Evolutionary conservation across 2,888 invertebrate genomes (phyloP).

Genomic region (Thumatha senex): DNA sequence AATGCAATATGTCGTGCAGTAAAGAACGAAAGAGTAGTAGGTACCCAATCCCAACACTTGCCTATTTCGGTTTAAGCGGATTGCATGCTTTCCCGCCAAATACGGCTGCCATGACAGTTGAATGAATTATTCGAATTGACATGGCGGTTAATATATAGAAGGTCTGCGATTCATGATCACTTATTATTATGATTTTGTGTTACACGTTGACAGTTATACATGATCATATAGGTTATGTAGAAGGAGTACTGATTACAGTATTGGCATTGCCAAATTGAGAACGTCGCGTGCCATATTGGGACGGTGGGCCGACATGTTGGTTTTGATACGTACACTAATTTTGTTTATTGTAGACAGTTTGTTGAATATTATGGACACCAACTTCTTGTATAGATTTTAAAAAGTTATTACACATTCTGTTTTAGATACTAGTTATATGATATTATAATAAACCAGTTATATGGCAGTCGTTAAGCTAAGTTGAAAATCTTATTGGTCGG

Average conservation of each 20-base stretch:
- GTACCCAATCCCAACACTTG: conserved; percentile 53
- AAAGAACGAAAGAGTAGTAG: conserved; percentile 64
- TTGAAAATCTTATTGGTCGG: no score
- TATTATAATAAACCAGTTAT: no score
- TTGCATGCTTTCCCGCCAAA: conserved; percentile 79
- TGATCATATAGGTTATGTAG: conserved; percentile 23
- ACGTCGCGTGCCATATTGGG: conserved; percentile 42
- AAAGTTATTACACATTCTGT: no score
- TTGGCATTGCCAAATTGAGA: conserved; percentile 64
- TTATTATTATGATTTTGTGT: conserved; percentile 56
- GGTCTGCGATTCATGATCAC: conserved; percentile 51
- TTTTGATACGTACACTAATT: conserved; percentile 28
- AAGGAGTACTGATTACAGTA: conserved; percentile 64
- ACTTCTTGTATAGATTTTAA: no score
- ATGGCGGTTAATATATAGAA: conserved; percentile 46
- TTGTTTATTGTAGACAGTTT: conserved; percentile 24
- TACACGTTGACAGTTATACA: conserved; percentile 30
- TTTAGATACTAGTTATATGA: no score
- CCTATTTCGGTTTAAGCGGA: conserved; percentile 76
- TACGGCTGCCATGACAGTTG: conserved; percentile 77
- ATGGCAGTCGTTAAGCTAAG: no score
- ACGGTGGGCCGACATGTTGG: conserved; percentile 25
- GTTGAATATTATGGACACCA: not conserved
- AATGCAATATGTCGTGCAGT: conserved; percentile 61
- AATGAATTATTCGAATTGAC: conserved; percentile 78